phyloP scores from a whole-genome alignment of 2,113 vertebrate species.

The Columbina picui region DNA sequence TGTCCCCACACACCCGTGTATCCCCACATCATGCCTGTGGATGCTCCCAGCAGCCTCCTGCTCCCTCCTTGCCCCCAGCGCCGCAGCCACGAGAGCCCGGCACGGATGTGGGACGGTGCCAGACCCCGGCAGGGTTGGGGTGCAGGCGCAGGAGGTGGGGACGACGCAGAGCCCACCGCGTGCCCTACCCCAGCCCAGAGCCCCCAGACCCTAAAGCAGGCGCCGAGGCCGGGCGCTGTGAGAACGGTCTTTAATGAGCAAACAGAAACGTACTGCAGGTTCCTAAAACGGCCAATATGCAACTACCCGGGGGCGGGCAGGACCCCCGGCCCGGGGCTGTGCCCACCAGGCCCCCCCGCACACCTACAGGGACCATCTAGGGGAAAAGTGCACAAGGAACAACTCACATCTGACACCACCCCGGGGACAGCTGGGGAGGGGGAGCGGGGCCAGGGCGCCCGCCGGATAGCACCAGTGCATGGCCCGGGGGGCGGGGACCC shows the following conservation, averaged over 20 bases:
- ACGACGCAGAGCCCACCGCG: not conserved
- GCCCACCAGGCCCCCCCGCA: not conserved
- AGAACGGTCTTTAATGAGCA: constrained; percentile 48
- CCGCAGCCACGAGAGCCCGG: too few species aligned
- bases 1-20: too few species aligned
- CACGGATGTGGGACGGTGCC: not conserved
- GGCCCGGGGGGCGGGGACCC: not conserved
- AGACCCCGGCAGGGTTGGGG: not conserved
- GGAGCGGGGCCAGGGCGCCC: not conserved
- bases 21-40: too few species aligned
- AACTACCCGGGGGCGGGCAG: not conserved
- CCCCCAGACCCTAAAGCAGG: not conserved
- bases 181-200: not conserved
- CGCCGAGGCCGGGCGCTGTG: not conserved
- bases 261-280: constrained; percentile 12
- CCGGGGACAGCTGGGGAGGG: constrained; percentile 38
- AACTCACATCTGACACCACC: not conserved
- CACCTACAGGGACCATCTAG: constrained; percentile 9
- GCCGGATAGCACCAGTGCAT: not conserved
- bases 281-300: not conserved
- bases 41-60: too few species aligned
- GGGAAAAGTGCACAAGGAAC: not conserved
- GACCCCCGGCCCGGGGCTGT: not conserved
- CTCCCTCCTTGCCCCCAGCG: too few species aligned
- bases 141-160: not conserved